phyloP scores from a whole-genome alignment of 2,797 vertebrate genomes.

The Psittacula echo region DNA sequence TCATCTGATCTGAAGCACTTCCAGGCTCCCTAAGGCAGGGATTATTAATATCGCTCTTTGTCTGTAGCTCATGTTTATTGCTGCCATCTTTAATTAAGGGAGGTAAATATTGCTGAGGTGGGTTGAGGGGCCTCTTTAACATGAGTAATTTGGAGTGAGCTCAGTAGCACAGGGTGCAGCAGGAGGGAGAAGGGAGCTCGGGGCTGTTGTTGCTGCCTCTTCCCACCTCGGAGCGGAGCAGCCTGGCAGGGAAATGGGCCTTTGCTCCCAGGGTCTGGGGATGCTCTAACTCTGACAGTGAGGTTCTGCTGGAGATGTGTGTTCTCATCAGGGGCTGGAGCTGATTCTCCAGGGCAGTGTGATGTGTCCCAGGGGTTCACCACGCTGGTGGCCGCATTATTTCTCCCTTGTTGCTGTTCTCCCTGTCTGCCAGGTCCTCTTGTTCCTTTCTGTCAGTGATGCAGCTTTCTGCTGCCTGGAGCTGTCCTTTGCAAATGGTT shows the following conservation, averaged over 20 bases:
- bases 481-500: not conserved
- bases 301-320: not conserved
- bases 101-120: constrained; percentile 28
- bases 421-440: no score
- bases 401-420: not conserved
- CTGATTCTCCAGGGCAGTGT: not conserved
- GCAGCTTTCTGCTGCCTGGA: not conserved
- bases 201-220: not conserved
- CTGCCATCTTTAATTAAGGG: constrained; percentile 66
- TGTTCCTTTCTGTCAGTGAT: not conserved
- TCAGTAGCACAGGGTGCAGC: not conserved
- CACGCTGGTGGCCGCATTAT: accelerated
- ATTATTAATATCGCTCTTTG: constrained; percentile 13
- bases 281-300: accelerated
- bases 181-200: not conserved
- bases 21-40: not conserved
- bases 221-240: not conserved
- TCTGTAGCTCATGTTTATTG: constrained; percentile 40
- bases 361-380: not conserved
- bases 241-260: not conserved
- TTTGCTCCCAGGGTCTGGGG: not conserved
- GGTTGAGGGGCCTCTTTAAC: constrained; percentile 13
- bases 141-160: not conserved
- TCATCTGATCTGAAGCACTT: not conserved
- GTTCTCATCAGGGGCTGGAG: accelerated